Evolutionary conservation across 2,888 invertebrate genomes (phyloP).

Genomic region (Scotopteryx bipunctaria): DNA sequence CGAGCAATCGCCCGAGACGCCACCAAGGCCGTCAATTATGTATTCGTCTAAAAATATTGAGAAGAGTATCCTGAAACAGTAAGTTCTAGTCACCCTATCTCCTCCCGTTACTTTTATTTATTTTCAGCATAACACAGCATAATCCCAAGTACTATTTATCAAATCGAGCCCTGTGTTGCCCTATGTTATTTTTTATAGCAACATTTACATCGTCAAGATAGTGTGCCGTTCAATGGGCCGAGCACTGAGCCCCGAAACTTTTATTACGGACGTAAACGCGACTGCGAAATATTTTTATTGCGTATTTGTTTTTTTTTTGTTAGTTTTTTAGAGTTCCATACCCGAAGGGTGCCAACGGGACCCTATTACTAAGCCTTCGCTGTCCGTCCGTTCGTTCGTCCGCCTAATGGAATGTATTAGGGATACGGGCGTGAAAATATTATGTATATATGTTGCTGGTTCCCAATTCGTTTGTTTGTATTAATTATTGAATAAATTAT

Average conservation of each 20-base stretch:
- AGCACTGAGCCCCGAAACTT: conserved; percentile 42
- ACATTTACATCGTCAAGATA: conserved; percentile 30
- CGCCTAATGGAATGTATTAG: too few species aligned
- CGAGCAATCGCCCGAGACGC: too few species aligned
- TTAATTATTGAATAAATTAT: too few species aligned
- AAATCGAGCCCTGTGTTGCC: conserved; percentile 2
- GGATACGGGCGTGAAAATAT: too few species aligned
- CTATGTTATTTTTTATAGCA: conserved; percentile 24
- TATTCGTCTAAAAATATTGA: too few species aligned
- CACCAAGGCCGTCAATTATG: too few species aligned
- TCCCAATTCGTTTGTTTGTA: too few species aligned
- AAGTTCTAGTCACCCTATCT: too few species aligned
- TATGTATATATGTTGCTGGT: too few species aligned
- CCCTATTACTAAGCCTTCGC: neutral
- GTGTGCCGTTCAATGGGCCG: conserved; percentile 48
- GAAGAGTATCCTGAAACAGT: too few species aligned
- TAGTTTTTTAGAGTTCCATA: neutral
- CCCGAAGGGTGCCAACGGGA: neutral
- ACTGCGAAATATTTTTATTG: conserved; percentile 38
- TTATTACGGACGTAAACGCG: conserved; percentile 51
- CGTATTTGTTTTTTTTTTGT: conserved; percentile 11
- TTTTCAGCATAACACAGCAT: neutral
- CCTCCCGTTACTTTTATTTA: conserved; percentile 2
- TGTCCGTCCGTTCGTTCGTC: too few species aligned
- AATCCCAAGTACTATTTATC: conserved; percentile 9